A percentile compares a stretch with the other conserved stretches of the same genome.
Conservation (phyloP, 1,140 invertebrate species). For the Ips nitidus region DNA sequence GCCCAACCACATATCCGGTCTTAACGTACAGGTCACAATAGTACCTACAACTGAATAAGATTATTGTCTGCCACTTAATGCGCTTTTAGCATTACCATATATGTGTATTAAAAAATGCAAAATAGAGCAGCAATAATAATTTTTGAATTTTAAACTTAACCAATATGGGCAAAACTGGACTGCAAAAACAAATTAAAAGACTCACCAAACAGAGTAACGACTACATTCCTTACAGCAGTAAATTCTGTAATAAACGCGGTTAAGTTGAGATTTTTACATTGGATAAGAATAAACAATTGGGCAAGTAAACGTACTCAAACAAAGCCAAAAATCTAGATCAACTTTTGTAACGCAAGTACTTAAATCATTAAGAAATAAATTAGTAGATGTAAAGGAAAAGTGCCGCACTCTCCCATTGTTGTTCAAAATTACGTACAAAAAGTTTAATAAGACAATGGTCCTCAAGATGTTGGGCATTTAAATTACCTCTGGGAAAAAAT, state of each 20-base stretch:
- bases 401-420: conserved; percentile 2
- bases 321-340: neutral
- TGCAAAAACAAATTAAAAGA: too few relatives aligned
- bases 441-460: conserved; percentile 4
- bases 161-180: too few relatives aligned
- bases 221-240: too few relatives aligned
- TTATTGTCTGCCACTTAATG: too few relatives aligned
- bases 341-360: neutral
- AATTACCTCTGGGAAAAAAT: neutral
- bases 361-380: conserved; percentile 3
- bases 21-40: neutral
- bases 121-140: too few relatives aligned
- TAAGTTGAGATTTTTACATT: too few relatives aligned
- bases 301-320: neutral
- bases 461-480: neutral
- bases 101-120: too few relatives aligned
- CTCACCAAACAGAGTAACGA: too few relatives aligned
- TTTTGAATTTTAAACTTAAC: too few relatives aligned
- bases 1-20: neutral
- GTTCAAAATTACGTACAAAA: neutral
- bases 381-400: neutral
- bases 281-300: neutral
- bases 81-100: too few relatives aligned
- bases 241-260: too few relatives aligned
- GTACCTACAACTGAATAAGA: too few relatives aligned